Percentiles rank a stretch among this genome's conserved stretches.
These are phyloP conservation scores for Aegithalos caudatus DNA, from an alignment of 2,113 vertebrate species.

Conservation along the genomic window DNA sequence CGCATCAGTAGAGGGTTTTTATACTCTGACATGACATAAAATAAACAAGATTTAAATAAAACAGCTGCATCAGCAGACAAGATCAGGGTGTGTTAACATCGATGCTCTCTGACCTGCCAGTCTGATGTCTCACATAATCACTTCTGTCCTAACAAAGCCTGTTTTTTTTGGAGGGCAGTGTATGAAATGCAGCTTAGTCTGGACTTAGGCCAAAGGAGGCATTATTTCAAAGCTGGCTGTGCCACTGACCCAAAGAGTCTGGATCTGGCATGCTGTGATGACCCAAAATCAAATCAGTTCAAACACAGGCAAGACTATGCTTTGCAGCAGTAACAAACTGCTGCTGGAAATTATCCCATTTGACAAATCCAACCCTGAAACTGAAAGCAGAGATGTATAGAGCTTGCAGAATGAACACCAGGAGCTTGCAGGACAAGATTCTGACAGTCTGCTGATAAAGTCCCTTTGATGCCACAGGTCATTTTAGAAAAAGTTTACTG, in stretches of 20 bases:
- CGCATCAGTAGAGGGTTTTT: background rate
- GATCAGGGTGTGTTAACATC: background rate
- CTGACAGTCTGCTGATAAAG: background rate
- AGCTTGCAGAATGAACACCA: background rate
- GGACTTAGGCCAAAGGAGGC: background rate
- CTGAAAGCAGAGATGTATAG: background rate
- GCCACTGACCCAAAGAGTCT: background rate
- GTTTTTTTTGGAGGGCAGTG: background rate
- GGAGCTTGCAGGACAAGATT: background rate
- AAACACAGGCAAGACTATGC: background rate
- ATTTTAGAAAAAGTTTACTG: background rate
- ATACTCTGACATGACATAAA: background rate
- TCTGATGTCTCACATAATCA: background rate
- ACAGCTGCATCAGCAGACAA: constrained; percentile 13
- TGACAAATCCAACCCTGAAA: background rate
- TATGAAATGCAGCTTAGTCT: background rate
- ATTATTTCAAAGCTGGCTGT: constrained; percentile 2
- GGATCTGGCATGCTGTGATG: background rate
- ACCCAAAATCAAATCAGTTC: background rate
- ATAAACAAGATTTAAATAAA: constrained; percentile 13
- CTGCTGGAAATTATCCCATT: background rate
- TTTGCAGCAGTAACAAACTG: background rate
- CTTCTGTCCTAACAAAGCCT: background rate
- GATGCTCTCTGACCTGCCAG: background rate
- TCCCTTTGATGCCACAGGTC: background rate